These are phyloP conservation scores for Rhinoraja longicauda DNA, from an alignment of 2,797 vertebrate genomes.

Conservation along the genomic window DNA sequence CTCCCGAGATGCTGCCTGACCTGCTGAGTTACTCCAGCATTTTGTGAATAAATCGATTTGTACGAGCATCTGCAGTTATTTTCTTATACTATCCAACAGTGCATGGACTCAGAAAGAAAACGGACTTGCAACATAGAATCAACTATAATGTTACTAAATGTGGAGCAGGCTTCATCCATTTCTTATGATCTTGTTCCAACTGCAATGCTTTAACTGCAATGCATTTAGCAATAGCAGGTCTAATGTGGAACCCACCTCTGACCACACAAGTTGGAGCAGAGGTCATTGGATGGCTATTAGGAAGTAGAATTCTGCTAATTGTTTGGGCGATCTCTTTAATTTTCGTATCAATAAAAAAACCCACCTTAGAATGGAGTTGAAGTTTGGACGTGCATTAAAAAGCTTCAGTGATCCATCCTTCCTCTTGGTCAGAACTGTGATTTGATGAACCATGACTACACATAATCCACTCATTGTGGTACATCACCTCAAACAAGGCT, in stretches of 20 bases:
- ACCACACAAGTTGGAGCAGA: background rate
- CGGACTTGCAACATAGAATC: too few relatives aligned
- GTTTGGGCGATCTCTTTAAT: background rate
- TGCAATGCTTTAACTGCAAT: background rate
- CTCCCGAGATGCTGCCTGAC: too few relatives aligned
- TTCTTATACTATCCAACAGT: too few relatives aligned
- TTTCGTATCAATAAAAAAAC: conserved; percentile 3
- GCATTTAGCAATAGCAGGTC: background rate
- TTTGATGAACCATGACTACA: too few relatives aligned
- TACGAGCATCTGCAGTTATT: too few relatives aligned
- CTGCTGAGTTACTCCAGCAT: too few relatives aligned
- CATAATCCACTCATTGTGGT: background rate
- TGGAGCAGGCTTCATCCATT: too few relatives aligned
- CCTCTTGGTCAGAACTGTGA: background rate
- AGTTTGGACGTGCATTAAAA: background rate
- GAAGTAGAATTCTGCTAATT: background rate
- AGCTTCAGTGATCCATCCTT: background rate
- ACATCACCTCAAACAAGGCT: background rate
- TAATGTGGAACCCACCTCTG: background rate
- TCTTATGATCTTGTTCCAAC: too few relatives aligned
- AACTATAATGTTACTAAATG: too few relatives aligned
- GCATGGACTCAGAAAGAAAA: too few relatives aligned
- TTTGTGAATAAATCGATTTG: too few relatives aligned
- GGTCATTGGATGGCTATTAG: background rate
- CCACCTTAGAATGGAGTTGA: background rate